A percentile compares a stretch with the other conserved stretches of the same genome.
These are phyloP conservation scores for Ambastaia sidthimunki DNA, from an alignment of 2,797 vertebrate genomes.

Conservation along the genomic window DNA sequence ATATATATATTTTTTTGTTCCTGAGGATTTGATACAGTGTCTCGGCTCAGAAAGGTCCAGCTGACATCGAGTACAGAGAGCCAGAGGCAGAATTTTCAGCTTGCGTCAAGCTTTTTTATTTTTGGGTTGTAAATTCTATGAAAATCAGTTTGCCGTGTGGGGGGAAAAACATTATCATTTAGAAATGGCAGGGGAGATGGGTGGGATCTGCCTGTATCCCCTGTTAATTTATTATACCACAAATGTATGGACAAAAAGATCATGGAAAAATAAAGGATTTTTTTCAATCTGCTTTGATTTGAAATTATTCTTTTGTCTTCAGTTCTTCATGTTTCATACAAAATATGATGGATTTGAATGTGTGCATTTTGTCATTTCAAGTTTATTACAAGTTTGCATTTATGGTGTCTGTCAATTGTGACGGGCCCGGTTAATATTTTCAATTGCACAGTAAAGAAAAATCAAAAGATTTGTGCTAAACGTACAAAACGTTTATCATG, in stretches of 20 bases:
- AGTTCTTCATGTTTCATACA: not conserved
- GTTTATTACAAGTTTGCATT: not conserved
- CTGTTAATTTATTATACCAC: constrained; percentile 83
- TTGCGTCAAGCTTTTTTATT: constrained; percentile 91
- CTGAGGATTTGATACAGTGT: constrained; percentile 79
- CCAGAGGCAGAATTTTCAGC: constrained; percentile 89
- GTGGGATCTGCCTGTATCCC: constrained; percentile 62
- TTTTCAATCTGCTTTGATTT: constrained; percentile 22
- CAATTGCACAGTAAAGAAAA: no score
- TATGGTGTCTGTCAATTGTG: no score
- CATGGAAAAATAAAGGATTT: constrained; percentile 77
- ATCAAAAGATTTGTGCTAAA: no score
- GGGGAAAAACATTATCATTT: constrained; percentile 70
- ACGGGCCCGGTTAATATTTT: no score
- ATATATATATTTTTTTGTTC: constrained; percentile 87
- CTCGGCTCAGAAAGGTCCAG: constrained; percentile 75
- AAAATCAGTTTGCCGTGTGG: constrained; percentile 81
- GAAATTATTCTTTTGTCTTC: not conserved
- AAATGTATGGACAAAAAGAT: constrained; percentile 76
- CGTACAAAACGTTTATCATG: no score
- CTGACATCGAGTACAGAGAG: constrained; percentile 73
- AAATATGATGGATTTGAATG: not conserved
- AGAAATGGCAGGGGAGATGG: constrained; percentile 72
- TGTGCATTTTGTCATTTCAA: not conserved
- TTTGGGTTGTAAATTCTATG: constrained; percentile 85